Conservation (phyloP, 2,797 vertebrate genomes). For the Otus scops region DNA sequence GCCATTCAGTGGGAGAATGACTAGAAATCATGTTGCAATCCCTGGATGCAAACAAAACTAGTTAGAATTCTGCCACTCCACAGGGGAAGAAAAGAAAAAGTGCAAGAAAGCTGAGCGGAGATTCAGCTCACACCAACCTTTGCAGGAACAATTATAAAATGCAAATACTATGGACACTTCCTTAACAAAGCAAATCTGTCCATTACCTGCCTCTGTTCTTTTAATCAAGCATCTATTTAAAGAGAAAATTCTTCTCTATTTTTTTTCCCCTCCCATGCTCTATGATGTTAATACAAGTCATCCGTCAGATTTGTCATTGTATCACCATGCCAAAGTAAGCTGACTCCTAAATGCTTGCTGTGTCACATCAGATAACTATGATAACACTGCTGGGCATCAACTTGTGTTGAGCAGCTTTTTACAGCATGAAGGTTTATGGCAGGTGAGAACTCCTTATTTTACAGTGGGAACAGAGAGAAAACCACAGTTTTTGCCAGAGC, state of each 20-base stretch:
- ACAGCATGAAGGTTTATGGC: conserved; percentile 22
- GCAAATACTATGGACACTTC: conserved; percentile 25
- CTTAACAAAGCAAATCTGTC: conserved; percentile 43
- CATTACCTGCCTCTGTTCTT: conserved; percentile 18
- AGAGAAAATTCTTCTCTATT: not conserved
- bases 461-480: not conserved
- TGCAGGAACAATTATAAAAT: conserved; percentile 60
- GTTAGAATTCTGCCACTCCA: conserved; percentile 32
- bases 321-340: not conserved
- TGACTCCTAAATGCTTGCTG: not conserved
- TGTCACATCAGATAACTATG: conserved; percentile 19
- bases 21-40: not conserved
- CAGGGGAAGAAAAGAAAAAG: not conserved
- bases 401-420: conserved; percentile 22
- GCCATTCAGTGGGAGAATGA: not conserved
- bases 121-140: conserved; percentile 41
- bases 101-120: not conserved
- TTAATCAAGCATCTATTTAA: conserved; percentile 34
- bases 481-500: not conserved
- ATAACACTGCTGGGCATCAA: conserved; percentile 9
- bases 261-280: not conserved
- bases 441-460: conserved; percentile 48
- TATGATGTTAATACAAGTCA: not conserved
- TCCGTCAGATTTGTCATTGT: not conserved
- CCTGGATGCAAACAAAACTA: not conserved